These are phyloP conservation scores for Archivesica marissinica DNA, from an alignment of 1,140 invertebrate species.

Conservation along the genomic window DNA sequence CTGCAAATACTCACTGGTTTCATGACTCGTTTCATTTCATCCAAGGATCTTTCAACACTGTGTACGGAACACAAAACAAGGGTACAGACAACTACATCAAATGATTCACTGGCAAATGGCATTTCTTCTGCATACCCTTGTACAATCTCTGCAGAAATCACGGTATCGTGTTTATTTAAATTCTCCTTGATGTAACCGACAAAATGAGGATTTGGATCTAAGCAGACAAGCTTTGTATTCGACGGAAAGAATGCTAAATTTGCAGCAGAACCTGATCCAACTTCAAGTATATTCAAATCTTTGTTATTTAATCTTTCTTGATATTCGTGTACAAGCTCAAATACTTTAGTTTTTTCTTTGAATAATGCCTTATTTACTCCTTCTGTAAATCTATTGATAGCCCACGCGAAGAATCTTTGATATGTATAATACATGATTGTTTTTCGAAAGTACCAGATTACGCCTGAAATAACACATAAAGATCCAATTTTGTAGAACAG, in stretches of 20 bases:
- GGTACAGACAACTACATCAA: constrained; percentile 54
- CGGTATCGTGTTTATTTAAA: constrained; percentile 19
- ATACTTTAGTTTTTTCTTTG: constrained; percentile 25
- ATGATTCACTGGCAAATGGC: background rate
- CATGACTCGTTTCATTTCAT: constrained; percentile 53
- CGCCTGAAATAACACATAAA: background rate
- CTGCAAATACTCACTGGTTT: constrained; percentile 43
- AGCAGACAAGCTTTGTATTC: constrained; percentile 20
- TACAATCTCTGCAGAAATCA: constrained; percentile 33
- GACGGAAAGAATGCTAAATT: constrained; percentile 47
- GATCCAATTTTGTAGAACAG: constrained; percentile 43
- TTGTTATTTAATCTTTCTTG: background rate
- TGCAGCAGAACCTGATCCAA: constrained; percentile 38
- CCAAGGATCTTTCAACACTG: background rate
- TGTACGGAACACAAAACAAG: constrained; percentile 50
- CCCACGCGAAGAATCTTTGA: constrained; percentile 33
- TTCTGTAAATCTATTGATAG: constrained; percentile 31
- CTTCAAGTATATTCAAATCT: constrained; percentile 40
- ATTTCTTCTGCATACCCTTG: constrained; percentile 45
- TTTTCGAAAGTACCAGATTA: constrained; percentile 33
- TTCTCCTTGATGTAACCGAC: constrained; percentile 46
- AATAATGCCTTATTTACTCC: constrained; percentile 19
- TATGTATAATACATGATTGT: background rate
- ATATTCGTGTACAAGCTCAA: constrained; percentile 23
- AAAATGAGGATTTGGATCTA: constrained; percentile 55